phyloP scores from a whole-genome alignment of 2,888 invertebrate species.

The Drosophila infuscata region DNA sequence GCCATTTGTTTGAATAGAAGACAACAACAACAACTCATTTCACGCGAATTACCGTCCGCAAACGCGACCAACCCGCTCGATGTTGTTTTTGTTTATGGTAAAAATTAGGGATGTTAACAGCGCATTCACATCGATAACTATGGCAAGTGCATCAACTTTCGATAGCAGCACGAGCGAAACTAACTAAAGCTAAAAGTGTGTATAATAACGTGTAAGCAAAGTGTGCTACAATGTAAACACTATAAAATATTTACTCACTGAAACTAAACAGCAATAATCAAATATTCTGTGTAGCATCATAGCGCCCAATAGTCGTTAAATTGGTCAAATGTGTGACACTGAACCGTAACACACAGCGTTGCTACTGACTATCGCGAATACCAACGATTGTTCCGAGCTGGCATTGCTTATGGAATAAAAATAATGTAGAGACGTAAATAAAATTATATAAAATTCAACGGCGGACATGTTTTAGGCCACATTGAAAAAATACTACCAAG shows the following conservation, averaged over 20 bases:
- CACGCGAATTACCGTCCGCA: conserved; percentile 55
- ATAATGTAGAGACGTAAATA: conserved; percentile 37
- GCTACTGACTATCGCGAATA: conserved; percentile 9
- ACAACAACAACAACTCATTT: conserved; percentile 38
- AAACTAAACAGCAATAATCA: background rate
- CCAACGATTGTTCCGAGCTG: conserved; percentile 27
- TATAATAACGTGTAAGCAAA: background rate
- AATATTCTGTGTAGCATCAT: background rate
- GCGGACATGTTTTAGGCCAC: conserved; percentile 31
- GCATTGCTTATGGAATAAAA: conserved; percentile 18
- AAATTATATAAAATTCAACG: conserved; percentile 17
- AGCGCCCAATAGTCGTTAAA: conserved; percentile 9
- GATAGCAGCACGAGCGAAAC: background rate
- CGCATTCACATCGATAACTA: conserved; percentile 2
- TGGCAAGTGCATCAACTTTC: conserved; percentile 15
- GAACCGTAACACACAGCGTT: conserved; percentile 20
- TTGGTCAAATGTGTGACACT: conserved; percentile 5
- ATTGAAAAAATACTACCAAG: background rate
- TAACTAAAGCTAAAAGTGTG: background rate
- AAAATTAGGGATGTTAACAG: conserved; percentile 46
- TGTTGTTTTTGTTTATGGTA: conserved; percentile 62
- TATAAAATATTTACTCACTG: too few species aligned
- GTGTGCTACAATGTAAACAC: too few species aligned
- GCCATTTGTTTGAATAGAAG: conserved; percentile 61
- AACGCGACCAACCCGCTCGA: conserved; percentile 49